A percentile compares a stretch with the other conserved stretches of the same genome.
These are phyloP conservation scores for western clawed frog (Xenopus tropicalis) DNA, from an alignment of 2,113 vertebrate species.

Conservation along the genomic window UCB_Xtro_10.0 CM004446.2:133563001-133563500, in stretches of 20 bases:
- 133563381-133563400: too few species aligned
- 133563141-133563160: slow-evolving; percentile 33
- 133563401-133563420: too few species aligned
- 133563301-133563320: background rate
- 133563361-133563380: too few species aligned
- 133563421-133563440: too few species aligned
- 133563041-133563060: slow-evolving; percentile 46
- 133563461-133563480: too few species aligned
- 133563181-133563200: slow-evolving; percentile 32
- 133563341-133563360: too few species aligned
- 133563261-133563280: slow-evolving; percentile 1
- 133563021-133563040: slow-evolving; percentile 60
- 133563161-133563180: slow-evolving; percentile 35
- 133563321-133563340: too few species aligned
- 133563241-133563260: background rate
- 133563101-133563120: slow-evolving; percentile 7
- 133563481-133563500: too few species aligned
- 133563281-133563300: background rate
- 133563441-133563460: too few species aligned
- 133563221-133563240: slow-evolving; percentile 20
- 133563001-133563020: slow-evolving; percentile 56
- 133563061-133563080: slow-evolving; percentile 26
- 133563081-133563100: slow-evolving; percentile 17
- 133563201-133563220: slow-evolving; percentile 1
- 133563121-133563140: slow-evolving; percentile 18